These are phyloP conservation scores for Trichonephila inaurata DNA, from an alignment of 1,140 invertebrate species.

Conservation along the genomic window DNA sequence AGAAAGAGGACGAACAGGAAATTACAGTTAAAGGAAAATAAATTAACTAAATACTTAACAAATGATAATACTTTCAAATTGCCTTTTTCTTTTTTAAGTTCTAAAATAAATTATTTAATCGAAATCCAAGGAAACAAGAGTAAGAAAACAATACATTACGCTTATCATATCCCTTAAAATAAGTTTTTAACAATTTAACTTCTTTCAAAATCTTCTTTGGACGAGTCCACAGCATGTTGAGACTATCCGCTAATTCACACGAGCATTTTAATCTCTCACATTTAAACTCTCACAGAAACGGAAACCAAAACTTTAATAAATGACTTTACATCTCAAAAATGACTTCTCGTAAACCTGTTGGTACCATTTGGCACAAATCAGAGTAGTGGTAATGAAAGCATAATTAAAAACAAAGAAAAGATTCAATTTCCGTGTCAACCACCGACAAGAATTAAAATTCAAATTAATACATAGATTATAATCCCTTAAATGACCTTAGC, in stretches of 20 bases:
- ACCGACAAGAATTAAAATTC: neutral
- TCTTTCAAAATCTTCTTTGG: conserved; percentile 18
- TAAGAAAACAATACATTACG: neutral
- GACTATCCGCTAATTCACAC: neutral
- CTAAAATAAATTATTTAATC: too few relatives aligned
- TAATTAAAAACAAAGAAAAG: neutral
- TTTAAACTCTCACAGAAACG: neutral
- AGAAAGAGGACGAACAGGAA: too few relatives aligned
- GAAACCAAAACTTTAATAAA: neutral
- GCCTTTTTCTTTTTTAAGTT: too few relatives aligned
- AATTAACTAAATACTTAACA: too few relatives aligned
- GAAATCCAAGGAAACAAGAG: neutral
- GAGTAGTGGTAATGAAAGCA: neutral
- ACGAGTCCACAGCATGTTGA: conserved; percentile 12
- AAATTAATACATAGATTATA: neutral
- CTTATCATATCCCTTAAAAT: conserved; percentile 20
- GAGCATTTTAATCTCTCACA: neutral
- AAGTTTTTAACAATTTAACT: neutral
- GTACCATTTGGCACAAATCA: neutral
- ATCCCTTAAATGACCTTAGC: neutral
- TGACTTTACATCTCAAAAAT: neutral
- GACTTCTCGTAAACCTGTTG: neutral
- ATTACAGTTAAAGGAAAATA: too few relatives aligned
- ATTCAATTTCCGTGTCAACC: neutral
- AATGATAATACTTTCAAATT: too few relatives aligned